phyloP scores from a whole-genome alignment of 2,888 invertebrate species.

The Cataglyphis livida region DNA sequence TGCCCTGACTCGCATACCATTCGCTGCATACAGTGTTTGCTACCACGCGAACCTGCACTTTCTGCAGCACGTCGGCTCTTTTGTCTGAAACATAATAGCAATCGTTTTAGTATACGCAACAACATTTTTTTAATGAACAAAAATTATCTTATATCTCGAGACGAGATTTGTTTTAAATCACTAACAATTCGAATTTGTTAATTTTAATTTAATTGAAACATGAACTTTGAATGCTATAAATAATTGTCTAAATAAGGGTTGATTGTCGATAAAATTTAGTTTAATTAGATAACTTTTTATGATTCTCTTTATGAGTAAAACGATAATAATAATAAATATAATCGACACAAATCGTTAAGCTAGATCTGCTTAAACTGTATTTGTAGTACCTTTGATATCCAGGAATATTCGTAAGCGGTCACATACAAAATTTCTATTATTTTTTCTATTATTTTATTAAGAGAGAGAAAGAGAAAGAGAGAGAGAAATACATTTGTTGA shows the following conservation, averaged over 20 bases:
- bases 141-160: neutral
- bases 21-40: slow-evolving; percentile 90
- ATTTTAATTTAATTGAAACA: neutral
- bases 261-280: neutral
- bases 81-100: slow-evolving; percentile 85
- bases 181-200: neutral
- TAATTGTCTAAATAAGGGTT: neutral
- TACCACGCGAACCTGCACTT: slow-evolving; percentile 92
- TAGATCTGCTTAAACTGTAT: neutral
- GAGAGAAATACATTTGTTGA: neutral
- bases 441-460: neutral
- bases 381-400: neutral
- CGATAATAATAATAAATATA: neutral
- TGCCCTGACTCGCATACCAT: slow-evolving; percentile 93
- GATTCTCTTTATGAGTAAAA: neutral
- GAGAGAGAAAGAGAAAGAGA: too few relatives aligned
- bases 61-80: slow-evolving; percentile 91
- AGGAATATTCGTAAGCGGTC: neutral
- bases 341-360: neutral
- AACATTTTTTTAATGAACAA: neutral
- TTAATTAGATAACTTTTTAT: neutral
- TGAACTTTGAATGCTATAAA: neutral
- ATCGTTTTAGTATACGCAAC: neutral
- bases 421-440: neutral
- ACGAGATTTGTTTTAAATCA: neutral